Evolutionary conservation across 2,113 vertebrate species (phyloP).

Genomic region (Hydrochoerus hydrochaeris): DNA sequence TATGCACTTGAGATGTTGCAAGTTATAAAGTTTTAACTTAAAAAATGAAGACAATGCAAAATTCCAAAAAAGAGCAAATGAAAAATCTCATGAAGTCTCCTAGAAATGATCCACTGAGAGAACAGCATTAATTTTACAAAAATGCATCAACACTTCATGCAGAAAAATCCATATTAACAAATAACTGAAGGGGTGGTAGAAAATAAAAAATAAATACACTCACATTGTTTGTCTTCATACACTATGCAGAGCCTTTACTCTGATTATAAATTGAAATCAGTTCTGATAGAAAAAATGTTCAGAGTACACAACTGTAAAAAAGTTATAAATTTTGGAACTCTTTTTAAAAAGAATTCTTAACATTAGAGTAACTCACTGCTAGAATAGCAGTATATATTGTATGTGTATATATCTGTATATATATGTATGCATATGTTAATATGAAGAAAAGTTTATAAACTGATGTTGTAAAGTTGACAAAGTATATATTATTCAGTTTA

Average conservation of each 20-base stretch:
- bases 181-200: neutral
- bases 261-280: neutral
- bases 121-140: constrained; percentile 69
- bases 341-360: neutral
- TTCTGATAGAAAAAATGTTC: neutral
- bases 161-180: constrained; percentile 55
- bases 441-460: constrained; percentile 27
- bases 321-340: neutral
- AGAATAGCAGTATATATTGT: neutral
- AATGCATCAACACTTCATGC: constrained; percentile 45
- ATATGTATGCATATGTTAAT: neutral
- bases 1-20: constrained; percentile 71
- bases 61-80: constrained; percentile 69
- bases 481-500: neutral
- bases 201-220: neutral
- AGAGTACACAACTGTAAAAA: neutral
- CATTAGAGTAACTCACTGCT: neutral
- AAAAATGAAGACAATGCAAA: constrained; percentile 70
- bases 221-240: neutral
- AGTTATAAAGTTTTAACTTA: constrained; percentile 68
- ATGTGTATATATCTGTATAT: too few species aligned
- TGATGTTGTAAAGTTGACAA: neutral
- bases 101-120: constrained; percentile 59
- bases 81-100: constrained; percentile 70
- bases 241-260: neutral